A percentile compares a stretch with the other conserved stretches of the same genome.
Conservation (phyloP, 2,113 vertebrate species). For the Sander vitreus region DNA sequence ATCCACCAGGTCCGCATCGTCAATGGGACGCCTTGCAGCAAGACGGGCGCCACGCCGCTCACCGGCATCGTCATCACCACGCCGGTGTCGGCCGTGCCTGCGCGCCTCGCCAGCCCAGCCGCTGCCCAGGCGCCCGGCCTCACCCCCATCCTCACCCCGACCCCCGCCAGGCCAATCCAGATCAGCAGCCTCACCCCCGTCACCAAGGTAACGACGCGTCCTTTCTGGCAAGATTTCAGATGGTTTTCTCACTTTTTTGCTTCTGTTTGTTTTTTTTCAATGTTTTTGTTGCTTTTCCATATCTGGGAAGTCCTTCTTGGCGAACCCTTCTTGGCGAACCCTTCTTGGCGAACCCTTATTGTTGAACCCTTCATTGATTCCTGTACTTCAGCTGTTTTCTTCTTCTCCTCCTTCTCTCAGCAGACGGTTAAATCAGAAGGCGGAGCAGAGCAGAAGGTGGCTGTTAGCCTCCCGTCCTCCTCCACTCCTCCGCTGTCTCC, state of each 20-base stretch:
- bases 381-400: not conserved
- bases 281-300: too few relatives aligned
- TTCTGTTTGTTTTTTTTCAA: too few relatives aligned
- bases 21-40: conserved; percentile 92
- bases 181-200: conserved; percentile 94
- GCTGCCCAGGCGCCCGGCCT: conserved; percentile 80
- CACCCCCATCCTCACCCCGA: conserved; percentile 25
- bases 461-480: conserved; percentile 84
- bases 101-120: conserved; percentile 88
- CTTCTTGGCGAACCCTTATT: too few relatives aligned
- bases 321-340: too few relatives aligned
- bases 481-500: conserved; percentile 83
- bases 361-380: too few relatives aligned
- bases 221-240: too few relatives aligned
- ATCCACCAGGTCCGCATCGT: conserved; percentile 98
- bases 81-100: conserved; percentile 69
- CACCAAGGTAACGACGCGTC: conserved; percentile 86
- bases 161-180: conserved; percentile 90
- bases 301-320: too few relatives aligned
- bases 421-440: conserved; percentile 90
- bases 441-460: conserved; percentile 88
- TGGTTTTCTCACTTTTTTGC: too few relatives aligned
- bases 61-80: conserved; percentile 96
- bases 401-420: not conserved
- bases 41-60: conserved; percentile 83